Evolutionary conservation across 2,113 vertebrate genomes (phyloP).

Genomic region (Pomatorhinus ruficollis): DNA sequence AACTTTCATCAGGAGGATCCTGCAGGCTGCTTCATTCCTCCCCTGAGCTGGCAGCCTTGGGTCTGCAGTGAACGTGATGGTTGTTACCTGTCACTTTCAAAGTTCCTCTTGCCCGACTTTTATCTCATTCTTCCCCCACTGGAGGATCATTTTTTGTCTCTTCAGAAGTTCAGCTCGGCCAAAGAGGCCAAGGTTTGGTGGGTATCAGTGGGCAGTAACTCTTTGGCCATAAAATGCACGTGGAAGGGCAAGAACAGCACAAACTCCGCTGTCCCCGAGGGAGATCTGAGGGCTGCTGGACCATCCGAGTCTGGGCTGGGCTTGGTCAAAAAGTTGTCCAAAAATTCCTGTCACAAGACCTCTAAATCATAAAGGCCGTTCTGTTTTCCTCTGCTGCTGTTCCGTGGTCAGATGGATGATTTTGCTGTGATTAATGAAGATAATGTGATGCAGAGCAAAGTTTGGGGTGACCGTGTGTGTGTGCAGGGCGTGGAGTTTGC

Average conservation of each 20-base stretch:
- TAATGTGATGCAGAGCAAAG: not conserved
- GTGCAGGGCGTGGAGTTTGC: not conserved
- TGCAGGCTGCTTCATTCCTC: not conserved
- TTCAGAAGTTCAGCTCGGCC: not conserved
- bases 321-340: not conserved
- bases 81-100: not conserved
- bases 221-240: rapidly evolving
- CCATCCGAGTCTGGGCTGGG: rapidly evolving
- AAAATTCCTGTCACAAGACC: not conserved
- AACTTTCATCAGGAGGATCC: rapidly evolving
- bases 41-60: not conserved
- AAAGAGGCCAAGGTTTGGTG: not conserved
- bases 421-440: not conserved
- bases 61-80: rapidly evolving
- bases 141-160: not conserved
- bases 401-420: not conserved
- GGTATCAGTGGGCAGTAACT: too few species aligned
- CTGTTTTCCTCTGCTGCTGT: not conserved
- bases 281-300: not conserved
- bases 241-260: too few species aligned
- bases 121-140: rapidly evolving
- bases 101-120: not conserved
- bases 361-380: not conserved
- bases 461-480: rapidly evolving
- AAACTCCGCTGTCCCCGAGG: not conserved